A percentile compares a stretch with the other conserved stretches of the same genome.
phyloP scores from a whole-genome alignment of 2,888 invertebrate species.

The Clitarchus hookeri region DNA sequence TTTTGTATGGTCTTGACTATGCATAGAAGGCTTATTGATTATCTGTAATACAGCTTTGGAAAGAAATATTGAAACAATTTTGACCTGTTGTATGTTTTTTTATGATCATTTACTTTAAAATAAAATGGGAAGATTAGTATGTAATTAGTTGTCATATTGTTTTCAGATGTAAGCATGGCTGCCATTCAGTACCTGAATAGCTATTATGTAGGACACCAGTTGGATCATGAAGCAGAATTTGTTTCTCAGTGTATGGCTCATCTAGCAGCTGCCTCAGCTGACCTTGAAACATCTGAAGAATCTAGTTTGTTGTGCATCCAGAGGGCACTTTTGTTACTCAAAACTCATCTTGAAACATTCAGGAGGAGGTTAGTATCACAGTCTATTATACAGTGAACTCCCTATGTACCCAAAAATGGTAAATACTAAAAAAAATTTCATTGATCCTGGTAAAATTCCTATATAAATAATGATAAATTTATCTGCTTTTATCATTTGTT shows the following conservation, averaged over 20 bases:
- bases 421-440: background rate
- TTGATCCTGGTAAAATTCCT: no score
- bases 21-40: no score
- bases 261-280: constrained; percentile 79
- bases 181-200: constrained; percentile 93
- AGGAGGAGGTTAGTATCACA: constrained; percentile 65
- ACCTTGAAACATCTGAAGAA: constrained; percentile 70
- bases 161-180: constrained; percentile 84
- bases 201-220: constrained; percentile 90
- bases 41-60: no score
- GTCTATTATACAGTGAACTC: background rate
- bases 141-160: background rate
- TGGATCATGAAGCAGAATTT: constrained; percentile 91
- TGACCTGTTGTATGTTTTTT: no score
- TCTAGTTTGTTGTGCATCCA: constrained; percentile 87
- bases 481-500: no score
- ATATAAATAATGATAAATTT: no score
- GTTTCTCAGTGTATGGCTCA: constrained; percentile 93
- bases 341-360: constrained; percentile 93
- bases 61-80: no score
- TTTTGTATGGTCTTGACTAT: no score
- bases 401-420: background rate
- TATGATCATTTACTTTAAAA: no score
- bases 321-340: constrained; percentile 81
- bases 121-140: no score